Evolutionary conservation across 2,797 vertebrate species (phyloP).

Genomic region (Typhlichthys subterraneus): DNA sequence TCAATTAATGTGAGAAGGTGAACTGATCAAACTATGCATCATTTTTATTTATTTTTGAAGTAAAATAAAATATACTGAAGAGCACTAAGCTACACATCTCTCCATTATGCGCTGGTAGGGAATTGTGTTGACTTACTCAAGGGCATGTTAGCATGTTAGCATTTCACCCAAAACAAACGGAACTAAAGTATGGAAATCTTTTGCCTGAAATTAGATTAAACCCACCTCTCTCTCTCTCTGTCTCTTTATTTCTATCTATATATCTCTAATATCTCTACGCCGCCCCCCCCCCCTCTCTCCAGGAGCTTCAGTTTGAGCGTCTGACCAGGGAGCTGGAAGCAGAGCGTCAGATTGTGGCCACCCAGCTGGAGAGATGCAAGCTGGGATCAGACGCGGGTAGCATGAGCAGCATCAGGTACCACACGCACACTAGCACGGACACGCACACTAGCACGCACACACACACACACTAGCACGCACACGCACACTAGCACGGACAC

Average conservation of each 20-base stretch:
- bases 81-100: too few species aligned
- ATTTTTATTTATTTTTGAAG: too few species aligned
- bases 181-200: background rate
- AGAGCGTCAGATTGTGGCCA: slow-evolving; percentile 96
- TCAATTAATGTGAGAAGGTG: too few species aligned
- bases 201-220: background rate
- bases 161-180: background rate
- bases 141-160: background rate
- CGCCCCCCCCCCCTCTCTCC: slow-evolving; percentile 33
- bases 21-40: too few species aligned
- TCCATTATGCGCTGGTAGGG: too few species aligned
- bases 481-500: background rate
- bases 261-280: slow-evolving; percentile 31
- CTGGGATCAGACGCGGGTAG: slow-evolving; percentile 96
- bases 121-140: too few species aligned
- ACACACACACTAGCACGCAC: background rate
- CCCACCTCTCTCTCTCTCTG: slow-evolving; percentile 1
- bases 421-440: background rate
- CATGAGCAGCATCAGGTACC: slow-evolving; percentile 98
- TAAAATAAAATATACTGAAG: too few species aligned
- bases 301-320: slow-evolving; percentile 99
- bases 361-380: slow-evolving; percentile 98
- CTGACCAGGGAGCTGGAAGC: slow-evolving; percentile 97
- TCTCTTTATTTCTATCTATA: background rate
- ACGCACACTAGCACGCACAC: background rate